Evolutionary conservation across 1,140 invertebrate species (phyloP).

Genomic region (Papilio machaon): DNA sequence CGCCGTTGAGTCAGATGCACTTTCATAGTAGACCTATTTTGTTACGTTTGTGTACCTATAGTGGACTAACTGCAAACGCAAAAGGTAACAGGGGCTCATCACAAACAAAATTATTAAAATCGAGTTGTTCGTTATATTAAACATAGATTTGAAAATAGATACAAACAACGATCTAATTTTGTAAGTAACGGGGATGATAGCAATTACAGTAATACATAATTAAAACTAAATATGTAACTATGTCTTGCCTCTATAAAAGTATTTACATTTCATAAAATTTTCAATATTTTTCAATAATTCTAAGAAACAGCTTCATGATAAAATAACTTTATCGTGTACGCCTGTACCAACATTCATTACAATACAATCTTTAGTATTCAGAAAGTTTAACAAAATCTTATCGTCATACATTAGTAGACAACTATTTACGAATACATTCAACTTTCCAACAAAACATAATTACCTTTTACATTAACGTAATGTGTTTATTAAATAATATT

Average conservation of each 20-base stretch:
- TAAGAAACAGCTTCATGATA: neutral
- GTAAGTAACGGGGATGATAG: too few species aligned
- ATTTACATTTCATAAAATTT: neutral
- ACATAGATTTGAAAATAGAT: too few species aligned
- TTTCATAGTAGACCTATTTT: conserved; percentile 40
- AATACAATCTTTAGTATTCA: neutral
- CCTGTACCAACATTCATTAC: neutral
- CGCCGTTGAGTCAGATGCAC: conserved; percentile 41
- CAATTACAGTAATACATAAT: too few species aligned
- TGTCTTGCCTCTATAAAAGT: too few species aligned
- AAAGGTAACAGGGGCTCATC: neutral
- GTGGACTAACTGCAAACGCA: neutral
- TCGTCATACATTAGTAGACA: neutral
- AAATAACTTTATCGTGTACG: neutral
- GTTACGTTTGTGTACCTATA: conserved; percentile 18
- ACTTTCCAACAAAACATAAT: neutral
- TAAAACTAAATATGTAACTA: too few species aligned
- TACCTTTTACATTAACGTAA: conserved; percentile 25
- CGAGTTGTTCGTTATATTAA: too few species aligned
- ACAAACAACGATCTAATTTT: too few species aligned
- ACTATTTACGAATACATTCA: conserved; percentile 8
- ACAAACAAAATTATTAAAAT: too few species aligned
- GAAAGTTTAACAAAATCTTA: neutral
- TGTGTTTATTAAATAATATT: conserved; percentile 12
- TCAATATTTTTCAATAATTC: neutral